phyloP scores from a whole-genome alignment of 2,888 invertebrate species.

The Sthenelais limicola region DNA sequence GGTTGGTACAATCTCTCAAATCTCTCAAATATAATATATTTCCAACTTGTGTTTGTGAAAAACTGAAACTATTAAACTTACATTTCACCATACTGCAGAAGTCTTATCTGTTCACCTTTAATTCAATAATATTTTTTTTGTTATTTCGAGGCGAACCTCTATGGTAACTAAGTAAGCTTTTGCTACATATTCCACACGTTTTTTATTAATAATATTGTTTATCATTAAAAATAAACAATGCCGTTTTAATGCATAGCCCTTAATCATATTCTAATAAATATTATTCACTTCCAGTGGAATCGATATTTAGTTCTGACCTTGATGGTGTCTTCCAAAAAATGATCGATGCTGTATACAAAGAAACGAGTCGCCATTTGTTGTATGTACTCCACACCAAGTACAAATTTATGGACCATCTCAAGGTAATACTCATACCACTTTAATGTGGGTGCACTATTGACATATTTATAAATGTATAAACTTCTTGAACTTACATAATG shows the following conservation, averaged over 20 bases:
- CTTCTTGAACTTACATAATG: not conserved
- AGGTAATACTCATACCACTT: conserved; percentile 57
- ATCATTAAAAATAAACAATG: no score
- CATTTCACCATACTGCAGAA: no score
- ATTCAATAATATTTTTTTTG: no score
- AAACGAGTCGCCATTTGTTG: conserved; percentile 88
- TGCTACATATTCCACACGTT: no score
- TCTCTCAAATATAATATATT: not conserved
- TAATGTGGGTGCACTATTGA: not conserved
- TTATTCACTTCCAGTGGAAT: conserved; percentile 69
- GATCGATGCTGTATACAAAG: conserved; percentile 87
- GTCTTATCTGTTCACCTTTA: no score
- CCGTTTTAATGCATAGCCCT: no score
- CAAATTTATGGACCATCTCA: conserved; percentile 89
- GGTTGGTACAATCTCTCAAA: conserved; percentile 54
- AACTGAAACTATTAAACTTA: not conserved
- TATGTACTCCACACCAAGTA: conserved; percentile 90
- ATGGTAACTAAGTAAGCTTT: no score
- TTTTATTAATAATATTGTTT: no score
- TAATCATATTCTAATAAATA: no score
- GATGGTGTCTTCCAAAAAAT: conserved; percentile 85
- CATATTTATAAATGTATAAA: not conserved
- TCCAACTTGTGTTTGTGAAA: not conserved
- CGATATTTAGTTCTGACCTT: conserved; percentile 79
- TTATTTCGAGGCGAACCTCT: no score